phyloP scores from a whole-genome alignment of 2,113 vertebrate genomes.

The Bucco capensis region DNA sequence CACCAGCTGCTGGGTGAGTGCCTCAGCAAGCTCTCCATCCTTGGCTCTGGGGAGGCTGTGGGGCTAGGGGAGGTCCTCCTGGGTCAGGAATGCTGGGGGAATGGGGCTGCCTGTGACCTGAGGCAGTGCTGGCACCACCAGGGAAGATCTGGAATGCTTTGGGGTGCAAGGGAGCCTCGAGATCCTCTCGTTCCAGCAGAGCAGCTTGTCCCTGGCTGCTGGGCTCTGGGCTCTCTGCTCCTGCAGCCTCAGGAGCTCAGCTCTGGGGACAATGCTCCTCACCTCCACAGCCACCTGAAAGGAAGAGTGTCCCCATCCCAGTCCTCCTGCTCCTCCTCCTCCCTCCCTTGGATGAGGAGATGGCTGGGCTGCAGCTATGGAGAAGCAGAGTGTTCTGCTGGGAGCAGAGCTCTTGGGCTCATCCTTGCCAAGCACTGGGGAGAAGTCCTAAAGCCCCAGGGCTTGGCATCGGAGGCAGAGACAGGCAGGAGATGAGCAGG shows the following conservation, averaged over 20 bases:
- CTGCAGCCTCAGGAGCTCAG: accelerated
- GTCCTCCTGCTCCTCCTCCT: background rate
- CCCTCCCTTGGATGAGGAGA: accelerated
- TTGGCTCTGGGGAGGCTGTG: background rate
- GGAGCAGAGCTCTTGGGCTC: background rate
- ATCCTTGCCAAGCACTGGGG: accelerated
- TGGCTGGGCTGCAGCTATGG: accelerated
- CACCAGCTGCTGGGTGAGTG: background rate
- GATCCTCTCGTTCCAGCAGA: too few relatives aligned
- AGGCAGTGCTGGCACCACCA: accelerated
- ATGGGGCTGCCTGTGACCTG: accelerated
- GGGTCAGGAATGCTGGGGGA: accelerated
- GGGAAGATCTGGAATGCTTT: background rate
- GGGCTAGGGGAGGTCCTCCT: background rate
- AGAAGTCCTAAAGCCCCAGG: background rate
- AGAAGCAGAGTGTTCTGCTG: background rate
- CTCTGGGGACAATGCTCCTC: background rate
- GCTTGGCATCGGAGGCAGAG: background rate
- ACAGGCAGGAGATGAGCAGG: background rate
- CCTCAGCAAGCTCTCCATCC: background rate
- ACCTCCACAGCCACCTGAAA: too few relatives aligned
- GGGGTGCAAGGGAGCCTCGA: too few relatives aligned
- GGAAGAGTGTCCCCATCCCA: accelerated
- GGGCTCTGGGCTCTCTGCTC: background rate
- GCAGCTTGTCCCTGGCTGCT: too few relatives aligned